Percentiles rank a stretch among this genome's conserved stretches.
phyloP scores from a whole-genome alignment of 2,888 invertebrate genomes.

The Marasmarcha lunaedactyla region DNA sequence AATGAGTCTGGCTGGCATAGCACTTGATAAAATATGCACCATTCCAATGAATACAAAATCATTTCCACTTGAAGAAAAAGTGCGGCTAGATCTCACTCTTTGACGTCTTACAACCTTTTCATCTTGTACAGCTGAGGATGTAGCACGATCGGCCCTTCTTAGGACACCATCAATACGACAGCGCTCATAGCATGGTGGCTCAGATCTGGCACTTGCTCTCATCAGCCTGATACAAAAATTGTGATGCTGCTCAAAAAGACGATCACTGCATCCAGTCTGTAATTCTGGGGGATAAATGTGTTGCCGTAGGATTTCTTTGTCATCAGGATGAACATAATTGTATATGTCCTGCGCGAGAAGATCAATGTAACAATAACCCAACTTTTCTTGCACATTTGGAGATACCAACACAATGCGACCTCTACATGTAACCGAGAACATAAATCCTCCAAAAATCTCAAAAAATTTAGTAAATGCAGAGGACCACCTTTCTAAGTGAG shows the following conservation, averaged over 20 bases:
- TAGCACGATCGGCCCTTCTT: constrained; percentile 70
- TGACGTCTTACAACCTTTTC: constrained; percentile 61
- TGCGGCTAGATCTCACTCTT: constrained; percentile 61
- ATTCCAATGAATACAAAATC: constrained; percentile 79
- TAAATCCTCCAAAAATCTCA: constrained; percentile 81
- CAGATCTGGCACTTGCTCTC: constrained; percentile 78
- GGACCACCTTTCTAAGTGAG: constrained; percentile 60
- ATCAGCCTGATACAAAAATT: constrained; percentile 71
- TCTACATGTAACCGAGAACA: constrained; percentile 81
- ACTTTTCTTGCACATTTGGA: constrained; percentile 83
- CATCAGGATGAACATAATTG: constrained; percentile 86
- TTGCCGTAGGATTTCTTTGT: constrained; percentile 79
- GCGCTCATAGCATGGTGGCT: constrained; percentile 77
- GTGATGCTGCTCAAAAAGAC: constrained; percentile 56
- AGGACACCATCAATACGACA: constrained; percentile 77
- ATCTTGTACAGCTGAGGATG: constrained; percentile 58
- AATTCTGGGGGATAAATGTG: constrained; percentile 73
- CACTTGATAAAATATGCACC: constrained; percentile 72
- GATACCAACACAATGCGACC: constrained; percentile 90
- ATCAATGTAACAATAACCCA: constrained; percentile 91
- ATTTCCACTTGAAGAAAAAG: constrained; percentile 70
- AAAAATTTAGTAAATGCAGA: constrained; percentile 72
- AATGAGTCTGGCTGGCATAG: constrained; percentile 70
- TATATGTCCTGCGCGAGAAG: constrained; percentile 90
- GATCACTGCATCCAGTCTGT: constrained; percentile 38